These are phyloP conservation scores for human DNA, from an alignment of 2,113 vertebrate genomes.

Conservation along the genomic window GRCh38 chr5:130835501-130836000, in stretches of 20 bases:
- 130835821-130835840: background rate
- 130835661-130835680: background rate
- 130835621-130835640: background rate
- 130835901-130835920: background rate
- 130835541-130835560: rapidly evolving
- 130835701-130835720: background rate
- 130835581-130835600: background rate
- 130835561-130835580: background rate
- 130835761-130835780: background rate
- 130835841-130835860: background rate
- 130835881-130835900: background rate
- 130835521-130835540: background rate
- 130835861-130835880: background rate
- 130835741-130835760: background rate
- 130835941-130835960: background rate
- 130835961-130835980: slow-evolving; percentile 7
- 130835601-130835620: background rate
- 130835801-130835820: background rate
- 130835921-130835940: background rate
- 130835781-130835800: background rate
- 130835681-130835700: background rate
- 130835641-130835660: background rate
- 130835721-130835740: background rate
- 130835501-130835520: no score
- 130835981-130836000: background rate